A percentile compares a stretch with the other conserved stretches of the same genome.
Conservation (phyloP, 2,888 invertebrate species). For the Tetrapedia diversipes region DNA sequence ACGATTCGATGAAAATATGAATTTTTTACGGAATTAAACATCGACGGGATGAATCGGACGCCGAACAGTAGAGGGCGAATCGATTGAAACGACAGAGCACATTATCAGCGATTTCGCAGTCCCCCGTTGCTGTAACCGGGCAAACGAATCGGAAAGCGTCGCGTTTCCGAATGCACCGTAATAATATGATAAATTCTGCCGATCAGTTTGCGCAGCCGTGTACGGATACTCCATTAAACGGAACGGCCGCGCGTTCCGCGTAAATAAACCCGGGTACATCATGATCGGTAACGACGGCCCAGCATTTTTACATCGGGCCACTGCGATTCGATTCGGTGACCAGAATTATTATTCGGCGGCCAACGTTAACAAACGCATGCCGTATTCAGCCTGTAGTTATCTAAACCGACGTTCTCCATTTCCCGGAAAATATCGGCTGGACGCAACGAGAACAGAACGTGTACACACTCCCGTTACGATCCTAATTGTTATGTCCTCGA, state of each 20-base stretch:
- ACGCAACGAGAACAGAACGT: background rate
- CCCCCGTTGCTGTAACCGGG: background rate
- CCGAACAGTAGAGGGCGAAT: background rate
- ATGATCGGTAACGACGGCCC: constrained; percentile 5
- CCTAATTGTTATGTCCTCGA: constrained; percentile 18
- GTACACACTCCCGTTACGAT: background rate
- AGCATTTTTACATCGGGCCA: constrained; percentile 13
- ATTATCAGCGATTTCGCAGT: constrained; percentile 34
- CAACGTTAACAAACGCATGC: constrained; percentile 27
- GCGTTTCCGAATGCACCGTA: constrained; percentile 12
- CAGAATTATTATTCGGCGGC: constrained; percentile 43
- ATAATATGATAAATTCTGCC: constrained; percentile 43
- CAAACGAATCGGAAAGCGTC: constrained; percentile 23
- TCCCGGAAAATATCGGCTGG: constrained; percentile 28
- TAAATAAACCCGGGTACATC: constrained; percentile 22
- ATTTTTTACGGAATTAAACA: constrained; percentile 26
- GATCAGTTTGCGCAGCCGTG: constrained; percentile 26
- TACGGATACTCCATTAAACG: constrained; percentile 37
- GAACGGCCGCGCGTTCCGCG: constrained; percentile 1
- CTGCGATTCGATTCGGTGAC: background rate
- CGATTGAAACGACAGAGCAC: constrained; percentile 35
- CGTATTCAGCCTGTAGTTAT: constrained; percentile 40
- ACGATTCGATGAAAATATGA: constrained; percentile 17
- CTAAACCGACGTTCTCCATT: constrained; percentile 61
- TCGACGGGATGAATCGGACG: background rate